Base-by-base conservation (phyloP, 92 coral and sea anemone species). In the Phenganax stokvisi region DNA sequence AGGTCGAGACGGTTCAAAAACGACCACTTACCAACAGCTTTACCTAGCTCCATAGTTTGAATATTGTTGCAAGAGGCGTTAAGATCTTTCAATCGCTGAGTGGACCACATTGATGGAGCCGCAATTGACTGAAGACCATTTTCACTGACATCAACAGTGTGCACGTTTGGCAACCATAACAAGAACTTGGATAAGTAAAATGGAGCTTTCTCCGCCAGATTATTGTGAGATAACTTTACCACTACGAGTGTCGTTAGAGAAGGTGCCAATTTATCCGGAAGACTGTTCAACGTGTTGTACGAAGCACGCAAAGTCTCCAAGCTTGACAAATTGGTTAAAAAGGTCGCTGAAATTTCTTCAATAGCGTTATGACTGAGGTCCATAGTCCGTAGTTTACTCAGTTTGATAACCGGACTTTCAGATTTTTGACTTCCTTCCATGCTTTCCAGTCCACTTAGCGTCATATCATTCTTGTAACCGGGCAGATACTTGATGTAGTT, bases 61-160 rank as follows among this genome's bases (percentile, higher is more conserved):
- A 96, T 89, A 83, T 89, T 89, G 85, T 96, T 96, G 73, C 89
- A 78, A 29, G 92, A 84, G 7, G 92, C 82, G 44, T 86, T 84
- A 9, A 96, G 89, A n/a, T 96, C 97, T 63, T 92, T 96, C 88
- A 96, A 80, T 64, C 90, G 96, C 71, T 81, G 85, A 47, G 97
- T 92, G 29, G 86, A 77, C 99, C 99, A 96, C 31, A 79, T 83
- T 60, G 72, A 68, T 28, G 97, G 92, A 6, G 91, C 69, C 15
- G 99, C 96, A 51, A 96, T 80, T 56, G 88, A 84, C 13, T 77
- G 83, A 79, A 96, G 79, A 58, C 82, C 84, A 66, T 96, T 96
- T 56, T 79, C 61, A 13, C 97, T 90, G 61, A 96, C 80, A 76
- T 96, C 97, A 47, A 96, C 74, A 63, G 86, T 82, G 60, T 90